Conservation (phyloP, 2,113 vertebrate species). For the Spilogale gracilis region DNA sequence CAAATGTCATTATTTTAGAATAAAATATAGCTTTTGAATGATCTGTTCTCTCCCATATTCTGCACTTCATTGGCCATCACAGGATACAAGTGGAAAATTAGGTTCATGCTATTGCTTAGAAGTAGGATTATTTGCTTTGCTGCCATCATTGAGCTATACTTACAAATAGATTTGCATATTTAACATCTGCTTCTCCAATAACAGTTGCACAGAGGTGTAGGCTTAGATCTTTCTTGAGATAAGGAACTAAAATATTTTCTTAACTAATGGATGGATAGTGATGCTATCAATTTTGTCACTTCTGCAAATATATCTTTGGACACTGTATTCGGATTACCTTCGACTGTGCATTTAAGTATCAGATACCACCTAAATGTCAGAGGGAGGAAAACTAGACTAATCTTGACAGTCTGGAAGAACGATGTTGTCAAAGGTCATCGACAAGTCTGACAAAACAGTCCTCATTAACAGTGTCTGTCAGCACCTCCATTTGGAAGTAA, state of each 20-base stretch:
- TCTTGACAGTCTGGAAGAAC: slow-evolving; percentile 62
- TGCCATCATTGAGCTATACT: not conserved
- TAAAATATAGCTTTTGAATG: not conserved
- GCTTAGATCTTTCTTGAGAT: slow-evolving; percentile 35
- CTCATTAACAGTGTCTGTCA: slow-evolving; percentile 76
- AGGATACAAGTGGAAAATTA: not conserved
- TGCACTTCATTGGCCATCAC: not conserved
- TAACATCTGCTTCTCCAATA: not conserved
- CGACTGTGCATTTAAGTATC: slow-evolving; percentile 70
- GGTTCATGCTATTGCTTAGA: not conserved
- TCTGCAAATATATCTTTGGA: slow-evolving; percentile 50
- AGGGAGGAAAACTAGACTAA: slow-evolving; percentile 48
- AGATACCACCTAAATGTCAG: slow-evolving; percentile 61
- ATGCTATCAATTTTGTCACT: slow-evolving; percentile 16
- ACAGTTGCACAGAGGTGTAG: not conserved
- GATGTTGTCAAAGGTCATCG: slow-evolving; percentile 77
- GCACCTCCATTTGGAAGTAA: slow-evolving; percentile 81
- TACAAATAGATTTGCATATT: not conserved
- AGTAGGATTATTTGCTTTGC: not conserved
- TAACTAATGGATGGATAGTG: slow-evolving; percentile 65
- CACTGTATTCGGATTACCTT: slow-evolving; percentile 58
- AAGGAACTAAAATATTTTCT: slow-evolving; percentile 65
- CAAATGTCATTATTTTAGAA: not conserved
- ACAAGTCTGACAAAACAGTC: slow-evolving; percentile 60
- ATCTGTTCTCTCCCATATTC: not conserved